Evolutionary conservation across 2,888 invertebrate genomes (phyloP), one percentile per base, ranked within the genome.

Genomic region (Priapulus caudatus): DNA sequence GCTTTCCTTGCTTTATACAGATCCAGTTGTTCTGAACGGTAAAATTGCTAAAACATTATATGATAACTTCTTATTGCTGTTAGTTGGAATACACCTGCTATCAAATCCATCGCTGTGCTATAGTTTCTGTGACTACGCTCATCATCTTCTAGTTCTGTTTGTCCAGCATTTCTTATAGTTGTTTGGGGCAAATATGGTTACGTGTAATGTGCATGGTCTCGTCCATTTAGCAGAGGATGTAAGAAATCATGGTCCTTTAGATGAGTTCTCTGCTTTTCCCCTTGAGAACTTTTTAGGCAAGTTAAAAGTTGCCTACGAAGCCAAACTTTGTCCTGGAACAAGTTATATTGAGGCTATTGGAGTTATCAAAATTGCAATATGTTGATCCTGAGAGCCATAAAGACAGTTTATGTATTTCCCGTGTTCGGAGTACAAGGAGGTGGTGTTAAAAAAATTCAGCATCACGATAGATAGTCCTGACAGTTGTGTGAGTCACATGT

Each of bases 161-260:
- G 63, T 68, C 2, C 3, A 52, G 43, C 49, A 58, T 16, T 54
- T 61, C 58, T 47, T 58, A 33, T 54, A 61, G 23, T 48, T 67
- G 23, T 70, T 69, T 61, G 65, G 66, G 10, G 54, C 58, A 52
- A 60, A 66, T 43, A 58, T 57, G 52, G 52, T 67, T n/a, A 60
- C 62, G 10, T 66, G 66, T 54, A 71, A 71, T 61, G 59, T 70
- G 3, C 70, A 71, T 58, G 60, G 61, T 45, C 53, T 71, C 16
- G 54, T 62, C 23, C 70, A 71, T 59, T 45, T 70, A 23, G 60
- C 65, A 20, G 60, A 63, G 50, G 69, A 71, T 56, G 64, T 61
- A 3, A 33, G 47, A 50, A 61, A 52, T 24, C 66, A 61, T 58
- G 69, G 69, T 3, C 43, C 45, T 21, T 58, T 69, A 20, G 62